A percentile compares a stretch with the other conserved stretches of the same genome.
Conservation (phyloP, 2,888 invertebrate genomes). For the Baccha elongata region DNA sequence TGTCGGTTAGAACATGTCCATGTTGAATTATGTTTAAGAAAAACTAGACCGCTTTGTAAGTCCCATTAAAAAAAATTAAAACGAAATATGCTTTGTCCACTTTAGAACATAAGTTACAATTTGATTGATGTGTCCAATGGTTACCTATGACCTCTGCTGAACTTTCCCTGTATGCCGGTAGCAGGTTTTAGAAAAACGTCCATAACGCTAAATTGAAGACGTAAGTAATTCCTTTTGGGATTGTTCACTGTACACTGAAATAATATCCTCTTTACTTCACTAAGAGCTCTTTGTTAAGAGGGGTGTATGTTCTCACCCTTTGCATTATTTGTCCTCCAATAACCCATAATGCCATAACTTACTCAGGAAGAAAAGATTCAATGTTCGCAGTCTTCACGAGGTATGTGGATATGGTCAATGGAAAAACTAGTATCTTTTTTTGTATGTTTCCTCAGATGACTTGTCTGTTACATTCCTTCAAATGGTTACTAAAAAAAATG, state of each 20-base stretch:
- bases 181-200: slow-evolving; percentile 52
- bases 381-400: slow-evolving; percentile 26
- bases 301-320: slow-evolving; percentile 70
- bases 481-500: slow-evolving; percentile 55
- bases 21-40: too few relatives aligned
- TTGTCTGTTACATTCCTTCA: slow-evolving; percentile 68
- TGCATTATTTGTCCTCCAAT: slow-evolving; percentile 1
- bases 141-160: slow-evolving; percentile 67
- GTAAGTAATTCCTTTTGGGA: slow-evolving; percentile 68
- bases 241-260: slow-evolving; percentile 57
- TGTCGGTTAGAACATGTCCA: too few relatives aligned
- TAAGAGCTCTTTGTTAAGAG: slow-evolving; percentile 32
- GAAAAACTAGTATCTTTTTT: slow-evolving; percentile 57
- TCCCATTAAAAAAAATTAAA: slow-evolving; percentile 27
- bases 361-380: slow-evolving; percentile 34
- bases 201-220: slow-evolving; percentile 70
- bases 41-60: too few relatives aligned
- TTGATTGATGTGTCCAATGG: slow-evolving; percentile 59
- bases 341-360: slow-evolving; percentile 47
- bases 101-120: not conserved
- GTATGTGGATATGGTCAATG: slow-evolving; percentile 30
- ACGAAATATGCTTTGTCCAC: slow-evolving; percentile 36
- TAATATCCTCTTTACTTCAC: slow-evolving; percentile 33
- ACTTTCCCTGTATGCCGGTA: slow-evolving; percentile 31
- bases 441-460: slow-evolving; percentile 21